Base-by-base conservation (phyloP, 2,797 vertebrate species). In the Semaprochilodus insignis region DNA sequence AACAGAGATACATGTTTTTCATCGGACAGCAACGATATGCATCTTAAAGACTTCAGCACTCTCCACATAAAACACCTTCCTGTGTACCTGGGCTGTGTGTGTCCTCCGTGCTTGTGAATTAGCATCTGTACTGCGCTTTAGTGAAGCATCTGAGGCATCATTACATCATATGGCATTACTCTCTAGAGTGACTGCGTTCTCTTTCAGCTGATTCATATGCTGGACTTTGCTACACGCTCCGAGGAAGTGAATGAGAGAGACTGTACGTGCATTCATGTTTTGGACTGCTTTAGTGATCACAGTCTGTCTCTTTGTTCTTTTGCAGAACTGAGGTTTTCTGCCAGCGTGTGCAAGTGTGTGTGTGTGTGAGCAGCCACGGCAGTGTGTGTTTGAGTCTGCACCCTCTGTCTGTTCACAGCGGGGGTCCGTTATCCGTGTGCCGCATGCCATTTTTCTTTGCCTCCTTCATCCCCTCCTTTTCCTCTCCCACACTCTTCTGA, bases 381-480 rank as follows among this genome's bases (percentile, higher is more conserved):
- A 34, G 66, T 79, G 80, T 62, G 80, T 81, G 57, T 76, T 16
- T 69, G 40, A 40, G 19, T 85, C 17, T 81, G 27, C 60, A 59
- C 51, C 75, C 36, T 78, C 57, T 81, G 44, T 52, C 44, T 87
- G 48, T 67, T 77, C 70, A 78, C 74, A 85, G 66, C 59, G 66
- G 59, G 44, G 66, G 73, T 81, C 77, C 66, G 59, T 83, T 78
- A 66, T 82, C 77, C 48, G 48, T 67, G 44, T 25, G 25, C 67
- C 17, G 57, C 54, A 80, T 60, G 14, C 77, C 67, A 69, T 25
- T 66, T 76, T 78, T 74, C 44, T 44, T 83, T 48, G 74, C 54
- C 31, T 78, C 36, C 62, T 40, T 82, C 57, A 81, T 82, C 54
- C 70, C 66, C 82, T 66, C 25, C 74, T 60, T 77, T 51, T 31